These are phyloP conservation scores for Tragelaphus eurycerus DNA, from an alignment of 2,797 vertebrate species.

Conservation along the genomic window DNA sequence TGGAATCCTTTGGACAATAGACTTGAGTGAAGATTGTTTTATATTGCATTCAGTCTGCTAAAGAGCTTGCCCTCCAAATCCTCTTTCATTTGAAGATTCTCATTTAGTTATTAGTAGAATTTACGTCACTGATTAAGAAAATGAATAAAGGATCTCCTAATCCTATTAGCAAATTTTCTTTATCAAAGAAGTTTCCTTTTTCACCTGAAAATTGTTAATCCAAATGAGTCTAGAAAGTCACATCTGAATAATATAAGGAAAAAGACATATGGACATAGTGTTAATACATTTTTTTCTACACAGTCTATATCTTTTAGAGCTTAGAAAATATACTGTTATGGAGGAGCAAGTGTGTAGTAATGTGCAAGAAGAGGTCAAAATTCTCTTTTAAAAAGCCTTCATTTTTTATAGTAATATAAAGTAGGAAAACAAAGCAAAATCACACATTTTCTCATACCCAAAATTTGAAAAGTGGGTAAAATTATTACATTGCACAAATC, in stretches of 20 bases:
- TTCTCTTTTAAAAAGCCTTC: not conserved
- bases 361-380: not conserved
- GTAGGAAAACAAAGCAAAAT: conserved; percentile 8
- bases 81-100: not conserved
- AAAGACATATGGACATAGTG: not conserved
- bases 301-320: not conserved
- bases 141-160: not conserved
- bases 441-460: not conserved
- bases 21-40: not conserved
- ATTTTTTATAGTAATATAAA: not conserved
- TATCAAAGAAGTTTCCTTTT: not conserved
- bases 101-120: not conserved
- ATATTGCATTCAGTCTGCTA: not conserved
- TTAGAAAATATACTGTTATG: not conserved
- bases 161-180: not conserved
- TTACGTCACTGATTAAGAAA: not conserved
- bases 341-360: not conserved
- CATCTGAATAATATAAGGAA: not conserved
- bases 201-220: not conserved
- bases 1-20: not conserved
- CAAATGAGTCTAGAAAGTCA: not conserved
- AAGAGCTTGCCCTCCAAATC: not conserved
- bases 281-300: not conserved
- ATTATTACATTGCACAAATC: not conserved
- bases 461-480: not conserved